Conservation (phyloP, 2,113 vertebrate genomes). For the Hipposideros armiger region DNA sequence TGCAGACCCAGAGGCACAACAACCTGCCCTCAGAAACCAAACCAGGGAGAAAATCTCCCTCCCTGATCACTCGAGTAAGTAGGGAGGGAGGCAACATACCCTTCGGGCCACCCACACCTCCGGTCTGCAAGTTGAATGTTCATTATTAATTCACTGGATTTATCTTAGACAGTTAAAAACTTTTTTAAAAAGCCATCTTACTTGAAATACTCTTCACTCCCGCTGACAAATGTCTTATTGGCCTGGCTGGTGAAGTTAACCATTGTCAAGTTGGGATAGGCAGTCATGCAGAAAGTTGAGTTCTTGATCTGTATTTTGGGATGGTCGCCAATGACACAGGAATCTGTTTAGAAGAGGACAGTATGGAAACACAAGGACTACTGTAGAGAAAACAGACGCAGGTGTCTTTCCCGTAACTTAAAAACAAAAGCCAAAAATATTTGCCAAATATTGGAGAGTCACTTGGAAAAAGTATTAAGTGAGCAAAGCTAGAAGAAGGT, state of each 20-base stretch:
- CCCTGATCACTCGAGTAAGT: background rate
- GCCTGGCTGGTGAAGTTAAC: conserved; percentile 92
- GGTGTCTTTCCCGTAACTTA: background rate
- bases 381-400: fast-evolving
- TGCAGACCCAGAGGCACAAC: background rate
- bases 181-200: conserved; percentile 85
- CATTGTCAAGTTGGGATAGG: conserved; percentile 94
- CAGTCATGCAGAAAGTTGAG: conserved; percentile 95
- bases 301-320: conserved; percentile 96
- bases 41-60: background rate
- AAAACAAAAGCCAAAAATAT: background rate
- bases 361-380: background rate
- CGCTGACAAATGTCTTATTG: conserved; percentile 97
- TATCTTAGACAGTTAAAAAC: background rate
- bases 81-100: background rate
- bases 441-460: background rate
- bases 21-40: background rate
- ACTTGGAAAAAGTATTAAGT: background rate
- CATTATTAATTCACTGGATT: background rate
- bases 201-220: conserved; percentile 99
- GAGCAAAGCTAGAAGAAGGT: background rate
- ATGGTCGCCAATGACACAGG: conserved; percentile 93
- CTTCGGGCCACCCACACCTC: background rate
- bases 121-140: background rate
- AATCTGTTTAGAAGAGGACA: conserved; percentile 87